Conservation (phyloP, 2,113 vertebrate genomes). For the Chamaea fasciata region DNA sequence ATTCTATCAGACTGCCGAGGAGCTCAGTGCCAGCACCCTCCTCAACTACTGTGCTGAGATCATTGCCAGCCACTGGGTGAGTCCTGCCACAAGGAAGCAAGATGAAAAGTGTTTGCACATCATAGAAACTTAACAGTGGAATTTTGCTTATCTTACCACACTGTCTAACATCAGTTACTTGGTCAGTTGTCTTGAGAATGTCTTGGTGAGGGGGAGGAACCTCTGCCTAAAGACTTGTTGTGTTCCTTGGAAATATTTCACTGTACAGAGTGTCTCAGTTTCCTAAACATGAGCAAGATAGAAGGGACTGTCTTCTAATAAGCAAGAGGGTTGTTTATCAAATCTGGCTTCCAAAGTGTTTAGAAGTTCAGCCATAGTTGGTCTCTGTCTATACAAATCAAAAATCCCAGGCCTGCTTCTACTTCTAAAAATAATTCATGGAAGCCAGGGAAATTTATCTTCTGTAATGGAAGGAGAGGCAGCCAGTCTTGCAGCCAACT, state of each 20-base stretch:
- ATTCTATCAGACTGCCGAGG: slow-evolving; percentile 97
- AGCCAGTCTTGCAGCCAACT: neutral
- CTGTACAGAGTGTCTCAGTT: neutral
- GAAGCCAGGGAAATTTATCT: neutral
- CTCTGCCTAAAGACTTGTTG: neutral
- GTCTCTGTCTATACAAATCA: neutral
- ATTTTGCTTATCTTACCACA: neutral
- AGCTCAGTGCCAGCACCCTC: slow-evolving; percentile 86
- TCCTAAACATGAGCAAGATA: neutral
- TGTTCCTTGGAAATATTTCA: neutral
- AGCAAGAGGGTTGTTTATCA: neutral
- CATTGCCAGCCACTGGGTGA: slow-evolving; percentile 98
- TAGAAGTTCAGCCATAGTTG: neutral
- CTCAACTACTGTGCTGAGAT: slow-evolving; percentile 99
- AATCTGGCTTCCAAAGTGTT: neutral
- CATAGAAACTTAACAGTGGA: neutral
- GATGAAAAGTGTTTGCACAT: neutral
- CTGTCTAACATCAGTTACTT: neutral
- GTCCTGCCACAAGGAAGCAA: neutral
- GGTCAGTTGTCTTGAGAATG: neutral
- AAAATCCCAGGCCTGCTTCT: neutral
- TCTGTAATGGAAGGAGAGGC: neutral
- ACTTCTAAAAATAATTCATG: neutral
- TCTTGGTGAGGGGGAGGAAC: neutral
- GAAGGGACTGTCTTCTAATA: neutral